Conservation (phyloP, 2,888 invertebrate genomes). For the Rotaria magnacalcarata region DNA sequence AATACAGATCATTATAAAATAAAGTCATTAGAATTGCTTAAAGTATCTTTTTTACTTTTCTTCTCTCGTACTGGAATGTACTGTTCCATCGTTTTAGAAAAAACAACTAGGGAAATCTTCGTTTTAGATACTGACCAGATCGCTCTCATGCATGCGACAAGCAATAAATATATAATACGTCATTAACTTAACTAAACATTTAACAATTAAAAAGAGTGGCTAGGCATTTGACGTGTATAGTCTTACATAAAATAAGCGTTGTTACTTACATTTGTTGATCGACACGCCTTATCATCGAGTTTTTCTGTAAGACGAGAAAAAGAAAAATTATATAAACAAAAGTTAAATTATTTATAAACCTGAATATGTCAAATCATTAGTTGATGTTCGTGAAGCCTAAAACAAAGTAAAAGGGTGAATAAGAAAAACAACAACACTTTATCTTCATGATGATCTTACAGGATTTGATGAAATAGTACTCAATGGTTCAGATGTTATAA, state of each 20-base stretch:
- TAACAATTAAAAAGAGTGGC: slow-evolving; percentile 6
- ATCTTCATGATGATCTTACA: neutral
- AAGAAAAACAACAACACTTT: neutral
- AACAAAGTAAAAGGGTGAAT: neutral
- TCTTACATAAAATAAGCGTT: neutral
- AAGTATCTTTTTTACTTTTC: too few species aligned
- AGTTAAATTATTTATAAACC: neutral
- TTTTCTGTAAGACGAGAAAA: neutral
- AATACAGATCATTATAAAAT: neutral
- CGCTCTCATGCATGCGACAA: neutral
- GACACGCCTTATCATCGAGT: neutral
- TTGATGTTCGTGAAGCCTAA: neutral
- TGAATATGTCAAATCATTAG: slow-evolving; percentile 14
- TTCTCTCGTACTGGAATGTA: too few species aligned
- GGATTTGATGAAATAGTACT: slow-evolving; percentile 12
- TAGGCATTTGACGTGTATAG: neutral
- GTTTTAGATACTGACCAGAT: neutral
- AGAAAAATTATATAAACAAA: neutral
- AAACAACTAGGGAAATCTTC: neutral
- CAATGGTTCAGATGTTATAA: neutral
- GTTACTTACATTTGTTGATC: slow-evolving; percentile 13
- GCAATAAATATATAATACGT: neutral
- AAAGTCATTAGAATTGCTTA: too few species aligned
- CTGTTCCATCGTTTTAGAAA: too few species aligned
- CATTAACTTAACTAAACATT: neutral